Conservation (phyloP, 2,113 vertebrate species). For the Daboia siamensis region DNA sequence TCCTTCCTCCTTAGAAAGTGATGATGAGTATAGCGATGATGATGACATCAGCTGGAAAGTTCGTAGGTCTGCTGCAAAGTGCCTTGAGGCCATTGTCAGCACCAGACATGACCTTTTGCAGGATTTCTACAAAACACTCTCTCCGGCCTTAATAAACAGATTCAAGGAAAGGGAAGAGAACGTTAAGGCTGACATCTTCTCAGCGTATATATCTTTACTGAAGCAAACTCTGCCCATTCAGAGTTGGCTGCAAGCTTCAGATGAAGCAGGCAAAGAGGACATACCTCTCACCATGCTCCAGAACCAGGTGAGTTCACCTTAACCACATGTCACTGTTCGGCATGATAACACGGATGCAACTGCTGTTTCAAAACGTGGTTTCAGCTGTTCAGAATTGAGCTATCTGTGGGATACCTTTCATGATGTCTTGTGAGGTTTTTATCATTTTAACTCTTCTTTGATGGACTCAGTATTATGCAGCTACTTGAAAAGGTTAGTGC, state of each 20-base stretch:
- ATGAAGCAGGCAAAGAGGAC: slow-evolving; percentile 64
- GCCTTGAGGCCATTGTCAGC: slow-evolving; percentile 82
- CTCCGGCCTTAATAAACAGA: slow-evolving; percentile 79
- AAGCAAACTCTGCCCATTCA: slow-evolving; percentile 77
- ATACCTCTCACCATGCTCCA: slow-evolving; percentile 74
- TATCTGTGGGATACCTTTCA: neutral
- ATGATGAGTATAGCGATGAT: slow-evolving; percentile 90
- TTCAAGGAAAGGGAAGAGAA: slow-evolving; percentile 96
- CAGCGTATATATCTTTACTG: slow-evolving; percentile 81
- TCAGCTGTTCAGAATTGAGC: neutral
- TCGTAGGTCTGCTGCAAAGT: slow-evolving; percentile 87
- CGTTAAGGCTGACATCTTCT: slow-evolving; percentile 86
- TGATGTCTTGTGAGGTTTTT: neutral
- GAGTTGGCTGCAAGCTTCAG: slow-evolving; percentile 57
- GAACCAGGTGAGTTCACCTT: slow-evolving; percentile 74
- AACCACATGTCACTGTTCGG: neutral
- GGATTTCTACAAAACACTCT: slow-evolving; percentile 81
- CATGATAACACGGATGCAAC: neutral
- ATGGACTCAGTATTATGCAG: neutral
- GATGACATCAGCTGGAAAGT: slow-evolving; percentile 98
- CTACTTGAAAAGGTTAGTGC: neutral
- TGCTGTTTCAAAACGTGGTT: neutral
- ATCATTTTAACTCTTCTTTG: neutral
- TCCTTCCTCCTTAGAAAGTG: slow-evolving; percentile 73
- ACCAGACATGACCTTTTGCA: slow-evolving; percentile 81